phyloP scores from a whole-genome alignment of 2,797 vertebrate genomes.

The Halcyon leucocephala region DNA sequence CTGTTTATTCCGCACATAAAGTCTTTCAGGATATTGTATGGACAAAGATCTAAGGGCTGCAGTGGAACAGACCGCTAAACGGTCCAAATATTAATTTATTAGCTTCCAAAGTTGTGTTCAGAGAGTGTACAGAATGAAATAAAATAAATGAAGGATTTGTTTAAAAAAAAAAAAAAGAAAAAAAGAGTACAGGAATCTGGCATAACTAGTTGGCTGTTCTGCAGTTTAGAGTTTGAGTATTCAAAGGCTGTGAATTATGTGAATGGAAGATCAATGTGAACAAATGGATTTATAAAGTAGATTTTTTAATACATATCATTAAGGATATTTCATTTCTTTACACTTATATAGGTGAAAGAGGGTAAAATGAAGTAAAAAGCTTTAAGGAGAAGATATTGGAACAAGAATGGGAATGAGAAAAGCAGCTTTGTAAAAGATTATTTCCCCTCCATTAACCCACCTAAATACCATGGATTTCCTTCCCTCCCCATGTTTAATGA shows the following conservation, averaged over 20 bases:
- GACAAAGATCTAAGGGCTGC: slow-evolving; percentile 57
- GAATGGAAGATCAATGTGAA: slow-evolving; percentile 43
- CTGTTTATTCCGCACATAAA: slow-evolving; percentile 75
- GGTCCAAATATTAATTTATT: slow-evolving; percentile 75
- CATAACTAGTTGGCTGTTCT: slow-evolving; percentile 45
- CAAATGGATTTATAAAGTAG: slow-evolving; percentile 53
- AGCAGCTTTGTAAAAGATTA: not conserved
- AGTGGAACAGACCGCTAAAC: slow-evolving; percentile 53
- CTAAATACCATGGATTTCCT: not conserved
- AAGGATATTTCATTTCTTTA: slow-evolving; percentile 25
- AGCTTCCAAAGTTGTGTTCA: slow-evolving; percentile 53
- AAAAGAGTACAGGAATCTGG: slow-evolving; percentile 1
- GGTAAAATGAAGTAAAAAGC: not conserved
- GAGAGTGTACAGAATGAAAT: slow-evolving; percentile 44
- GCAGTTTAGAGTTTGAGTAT: slow-evolving; percentile 38
- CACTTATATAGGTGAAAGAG: not conserved
- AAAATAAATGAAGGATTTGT: slow-evolving; percentile 26
- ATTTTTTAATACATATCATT: slow-evolving; percentile 42
- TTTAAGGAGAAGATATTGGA: not conserved
- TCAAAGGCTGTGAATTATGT: slow-evolving; percentile 4
- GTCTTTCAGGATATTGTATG: slow-evolving; percentile 46
- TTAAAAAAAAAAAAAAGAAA: not conserved
- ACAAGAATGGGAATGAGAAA: not conserved
- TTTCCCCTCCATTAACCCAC: not conserved
- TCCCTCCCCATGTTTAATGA: not conserved